A percentile compares a stretch with the other conserved stretches of the same genome.
Evolutionary conservation across 1,140 invertebrate species (phyloP).

Genomic region (Drosophila novamexicana): DNA sequence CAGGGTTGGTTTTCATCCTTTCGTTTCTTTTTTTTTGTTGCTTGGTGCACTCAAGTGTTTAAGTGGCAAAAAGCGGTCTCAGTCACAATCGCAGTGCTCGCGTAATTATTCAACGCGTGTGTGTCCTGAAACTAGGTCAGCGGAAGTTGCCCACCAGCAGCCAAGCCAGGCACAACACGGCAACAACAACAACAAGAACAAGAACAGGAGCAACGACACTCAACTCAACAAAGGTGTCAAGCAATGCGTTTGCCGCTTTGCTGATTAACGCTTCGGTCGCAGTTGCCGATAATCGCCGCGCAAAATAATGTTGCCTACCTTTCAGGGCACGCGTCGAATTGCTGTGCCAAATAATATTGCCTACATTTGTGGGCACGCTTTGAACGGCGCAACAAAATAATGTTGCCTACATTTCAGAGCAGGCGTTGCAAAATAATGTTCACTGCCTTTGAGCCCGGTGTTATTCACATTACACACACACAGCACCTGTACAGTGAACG

Average conservation of each 20-base stretch:
- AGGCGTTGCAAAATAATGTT: conserved; percentile 18
- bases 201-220: neutral
- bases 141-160: conserved; percentile 64
- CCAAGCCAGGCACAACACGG: conserved; percentile 14
- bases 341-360: conserved; percentile 39
- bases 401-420: conserved; percentile 47
- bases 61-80: conserved; percentile 34
- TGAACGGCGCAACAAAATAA: conserved; percentile 18
- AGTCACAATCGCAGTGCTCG: conserved; percentile 45
- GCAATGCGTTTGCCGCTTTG: conserved; percentile 17
- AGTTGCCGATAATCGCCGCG: conserved; percentile 38
- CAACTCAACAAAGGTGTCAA: conserved; percentile 34
- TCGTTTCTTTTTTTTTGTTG: neutral
- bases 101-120: conserved; percentile 69
- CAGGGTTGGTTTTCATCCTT: neutral
- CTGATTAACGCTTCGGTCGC: conserved; percentile 41
- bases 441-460: conserved; percentile 37
- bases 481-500: conserved; percentile 16
- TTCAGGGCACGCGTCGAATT: conserved; percentile 5
- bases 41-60: conserved; percentile 18
- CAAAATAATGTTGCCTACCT: conserved; percentile 13
- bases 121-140: conserved; percentile 68
- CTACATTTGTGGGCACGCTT: conserved; percentile 37
- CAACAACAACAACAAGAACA: conserved; percentile 6
- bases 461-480: conserved; percentile 54